These are phyloP conservation scores for Nothoprocta perdicaria DNA, from an alignment of 2,113 vertebrate species.

Conservation along the genomic window DNA sequence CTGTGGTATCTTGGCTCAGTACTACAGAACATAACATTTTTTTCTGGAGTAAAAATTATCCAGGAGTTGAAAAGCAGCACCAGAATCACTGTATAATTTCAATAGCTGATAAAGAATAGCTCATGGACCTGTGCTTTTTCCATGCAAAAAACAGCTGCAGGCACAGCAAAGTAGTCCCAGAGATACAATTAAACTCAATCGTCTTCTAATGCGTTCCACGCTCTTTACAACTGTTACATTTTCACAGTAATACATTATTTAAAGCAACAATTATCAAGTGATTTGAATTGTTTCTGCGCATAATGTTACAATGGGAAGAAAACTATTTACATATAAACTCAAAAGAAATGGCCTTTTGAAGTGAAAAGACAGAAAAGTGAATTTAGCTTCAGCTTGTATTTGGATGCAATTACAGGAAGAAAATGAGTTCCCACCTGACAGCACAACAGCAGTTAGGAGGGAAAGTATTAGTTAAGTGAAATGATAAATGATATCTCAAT, in stretches of 20 bases:
- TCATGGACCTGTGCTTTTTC: slow-evolving; percentile 20
- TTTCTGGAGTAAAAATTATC: slow-evolving; percentile 43
- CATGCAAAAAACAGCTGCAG: slow-evolving; percentile 34
- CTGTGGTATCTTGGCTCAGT: background rate
- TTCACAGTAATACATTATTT: slow-evolving; percentile 56
- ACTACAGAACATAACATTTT: slow-evolving; percentile 26
- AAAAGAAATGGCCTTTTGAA: background rate
- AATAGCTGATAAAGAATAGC: slow-evolving; percentile 42
- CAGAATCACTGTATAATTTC: slow-evolving; percentile 18
- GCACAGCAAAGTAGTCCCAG: slow-evolving; percentile 50
- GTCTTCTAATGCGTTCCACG: slow-evolving; percentile 56
- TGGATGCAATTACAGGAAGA: background rate
- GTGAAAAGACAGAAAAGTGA: slow-evolving; percentile 10
- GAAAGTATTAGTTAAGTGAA: background rate
- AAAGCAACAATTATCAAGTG: slow-evolving; percentile 61
- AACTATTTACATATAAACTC: slow-evolving; percentile 48
- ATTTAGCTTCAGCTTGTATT: slow-evolving; percentile 5
- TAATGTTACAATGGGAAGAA: slow-evolving; percentile 23
- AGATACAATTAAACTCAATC: slow-evolving; percentile 65
- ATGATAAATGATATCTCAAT: background rate
- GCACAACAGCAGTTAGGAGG: background rate
- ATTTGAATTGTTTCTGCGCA: slow-evolving; percentile 53
- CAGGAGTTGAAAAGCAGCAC: background rate
- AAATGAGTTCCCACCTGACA: slow-evolving; percentile 1
- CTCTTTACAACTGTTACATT: slow-evolving; percentile 48